Base-by-base conservation (phyloP, 2,888 invertebrate species). In the Ypsolopha sequella region DNA sequence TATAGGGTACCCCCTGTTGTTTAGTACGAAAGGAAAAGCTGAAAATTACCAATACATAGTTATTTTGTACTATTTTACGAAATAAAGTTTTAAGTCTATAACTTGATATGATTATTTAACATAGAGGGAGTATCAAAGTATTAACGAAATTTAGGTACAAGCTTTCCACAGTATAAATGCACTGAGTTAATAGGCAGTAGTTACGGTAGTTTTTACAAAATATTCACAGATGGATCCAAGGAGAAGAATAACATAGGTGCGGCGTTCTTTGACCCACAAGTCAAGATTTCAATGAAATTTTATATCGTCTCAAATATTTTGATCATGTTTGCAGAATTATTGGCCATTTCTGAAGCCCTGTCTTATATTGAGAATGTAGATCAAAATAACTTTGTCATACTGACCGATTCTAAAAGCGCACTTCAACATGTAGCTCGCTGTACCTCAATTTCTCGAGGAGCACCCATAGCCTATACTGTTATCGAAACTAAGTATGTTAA, bases 341-440 rank as follows among this genome's bases (percentile, higher is more conserved):
- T 54, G 10, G 58, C 58, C 11, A 55, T 56, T 24, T 41, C 36
- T 33, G 52, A 56, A 48, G 54, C 58, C 6, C 24, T 58, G 1
- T 44, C 55, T 0, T 56, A 56, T 46, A 39, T 51, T 1, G 10
- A 46, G 0, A 50, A 49, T 1, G 41, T 53, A 7, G 38, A 38
- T 13, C 24, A 24, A 41, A n/a, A 51, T 13, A 46, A 52, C 24
- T 49, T 50, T 33, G 53, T 55, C 2, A 54, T 56, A n/a, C 36
- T 56, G 7, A 44, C 55, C 1, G 57, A 58, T 11, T 58, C 55
- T 1, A 55, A 49, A 41, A 54, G 56, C 35, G 52, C 54, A 0
- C 43, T 58, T 9, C 54, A 54, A 48, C 58, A 56, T 36, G 8
- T 56, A 43, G 53, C 55, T 53, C 55, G 55, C 44, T 58, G 55